Evolutionary conservation across 2,113 vertebrate species (phyloP), one percentile per base, ranked within the genome.

Genomic region (Rhea pennata): DNA sequence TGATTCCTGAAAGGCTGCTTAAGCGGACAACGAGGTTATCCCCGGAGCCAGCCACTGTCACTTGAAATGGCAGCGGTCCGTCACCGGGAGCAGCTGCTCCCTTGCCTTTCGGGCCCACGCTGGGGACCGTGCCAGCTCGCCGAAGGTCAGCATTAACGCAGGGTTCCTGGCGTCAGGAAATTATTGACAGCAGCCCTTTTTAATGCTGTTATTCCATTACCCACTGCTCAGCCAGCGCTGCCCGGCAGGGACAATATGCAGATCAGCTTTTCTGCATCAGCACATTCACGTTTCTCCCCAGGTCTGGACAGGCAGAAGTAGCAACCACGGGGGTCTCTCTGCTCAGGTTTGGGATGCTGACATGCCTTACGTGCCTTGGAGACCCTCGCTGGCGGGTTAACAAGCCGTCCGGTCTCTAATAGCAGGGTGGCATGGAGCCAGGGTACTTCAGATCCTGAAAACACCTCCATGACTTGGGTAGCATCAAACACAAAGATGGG

Each of bases 61-160:
- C 27, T 6, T 8, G 69, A 88, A 95, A 54, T 26, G 78, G 16
- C 86, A 73, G 15, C 3, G 0, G 10, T n/a, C 76, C 5, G 4
- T 62, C 74, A 33, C 46, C 9, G 1, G 26, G 3, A 7, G 54
- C 73, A 15, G 66, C 58, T 1, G 10, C 91, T 77, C 59, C 66
- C 22, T 23, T 23, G 0, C 54, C 89, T 44, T 66, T 62, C 48
- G 10, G 70, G 3, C 19, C 19, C 70, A 53, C 64, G n/a, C 3
- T 23, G 67, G 83, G 51, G 80, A 10, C 21, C 31, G 70, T 1
- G 1, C 29, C 22, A n/a, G 11, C 73, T 83, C 6, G 14, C 67
- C 73, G 92, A 97, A 97, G 97, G 92, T 97, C 97, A 97, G 6
- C 53, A 56, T 65, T 48, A 65, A 70, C 56, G 27, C 17, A 5